These are phyloP conservation scores for Nomada fucata DNA, from an alignment of 2,888 invertebrate species.

Conservation along the genomic window DNA sequence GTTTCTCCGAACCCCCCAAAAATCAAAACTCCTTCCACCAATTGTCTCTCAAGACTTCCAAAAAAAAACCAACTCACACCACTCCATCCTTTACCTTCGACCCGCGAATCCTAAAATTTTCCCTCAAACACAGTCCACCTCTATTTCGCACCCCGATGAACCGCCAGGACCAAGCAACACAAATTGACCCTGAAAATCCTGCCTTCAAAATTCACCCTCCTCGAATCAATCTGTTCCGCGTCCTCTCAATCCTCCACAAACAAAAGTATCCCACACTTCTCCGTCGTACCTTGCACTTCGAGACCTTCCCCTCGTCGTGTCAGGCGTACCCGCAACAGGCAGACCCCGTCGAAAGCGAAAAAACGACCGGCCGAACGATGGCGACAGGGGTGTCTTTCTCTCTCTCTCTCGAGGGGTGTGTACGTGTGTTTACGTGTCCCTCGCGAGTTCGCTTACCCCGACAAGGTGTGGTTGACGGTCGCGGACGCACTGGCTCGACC, in stretches of 20 bases:
- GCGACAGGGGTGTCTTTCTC: constrained; percentile 2
- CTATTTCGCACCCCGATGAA: no score
- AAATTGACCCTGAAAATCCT: neutral
- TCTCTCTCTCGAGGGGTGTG: neutral
- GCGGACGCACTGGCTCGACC: constrained; percentile 61
- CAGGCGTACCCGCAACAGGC: constrained; percentile 58
- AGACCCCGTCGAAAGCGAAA: constrained; percentile 61
- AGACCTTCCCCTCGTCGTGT: constrained; percentile 16
- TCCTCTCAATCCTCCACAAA: neutral
- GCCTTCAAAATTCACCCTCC: neutral
- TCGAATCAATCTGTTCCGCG: neutral
- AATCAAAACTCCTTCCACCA: no score
- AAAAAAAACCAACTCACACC: no score
- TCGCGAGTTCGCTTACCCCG: constrained; percentile 25
- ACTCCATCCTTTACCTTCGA: no score
- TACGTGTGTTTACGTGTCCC: neutral
- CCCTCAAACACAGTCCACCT: no score
- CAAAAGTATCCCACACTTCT: neutral
- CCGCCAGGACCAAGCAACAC: no score
- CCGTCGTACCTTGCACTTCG: constrained; percentile 26
- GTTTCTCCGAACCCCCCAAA: no score
- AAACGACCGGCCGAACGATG: constrained; percentile 35
- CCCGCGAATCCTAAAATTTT: no score
- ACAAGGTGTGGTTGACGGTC: constrained; percentile 71
- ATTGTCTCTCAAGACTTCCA: no score